These are phyloP conservation scores for Tricholaema leucomelas DNA, from an alignment of 2,113 vertebrate genomes.

Conservation along the genomic window DNA sequence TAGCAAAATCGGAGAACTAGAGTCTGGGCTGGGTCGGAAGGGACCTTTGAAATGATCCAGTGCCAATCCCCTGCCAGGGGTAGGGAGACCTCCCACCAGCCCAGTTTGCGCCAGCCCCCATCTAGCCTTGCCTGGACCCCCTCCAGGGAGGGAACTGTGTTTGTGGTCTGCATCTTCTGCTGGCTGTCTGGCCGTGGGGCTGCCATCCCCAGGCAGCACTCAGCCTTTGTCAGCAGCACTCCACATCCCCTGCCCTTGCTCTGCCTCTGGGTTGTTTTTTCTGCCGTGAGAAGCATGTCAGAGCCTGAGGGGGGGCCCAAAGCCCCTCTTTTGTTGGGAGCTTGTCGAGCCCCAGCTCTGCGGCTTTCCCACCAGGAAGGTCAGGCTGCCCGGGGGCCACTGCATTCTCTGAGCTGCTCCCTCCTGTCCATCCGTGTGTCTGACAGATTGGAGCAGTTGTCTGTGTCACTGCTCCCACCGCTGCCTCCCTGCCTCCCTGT, in stretches of 20 bases:
- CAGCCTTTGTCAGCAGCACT: conserved; percentile 45
- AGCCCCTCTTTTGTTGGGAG: conserved; percentile 77
- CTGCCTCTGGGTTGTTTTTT: conserved; percentile 45
- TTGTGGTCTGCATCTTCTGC: background rate
- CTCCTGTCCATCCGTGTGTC: conserved; percentile 76
- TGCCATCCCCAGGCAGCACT: conserved; percentile 50
- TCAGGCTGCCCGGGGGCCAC: conserved; percentile 75
- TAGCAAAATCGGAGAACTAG: too few species aligned
- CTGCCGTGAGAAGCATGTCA: conserved; percentile 79
- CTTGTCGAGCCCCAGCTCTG: conserved; percentile 75
- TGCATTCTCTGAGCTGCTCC: conserved; percentile 77
- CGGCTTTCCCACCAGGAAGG: conserved; percentile 82
- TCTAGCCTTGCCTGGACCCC: too few species aligned
- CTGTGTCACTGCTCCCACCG: conserved; percentile 71
- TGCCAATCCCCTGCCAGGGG: too few species aligned
- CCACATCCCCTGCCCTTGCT: background rate
- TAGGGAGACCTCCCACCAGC: too few species aligned
- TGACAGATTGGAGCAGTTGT: conserved; percentile 83
- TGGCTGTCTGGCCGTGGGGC: background rate
- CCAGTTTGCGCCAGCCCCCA: too few species aligned
- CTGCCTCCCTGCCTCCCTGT: conserved; percentile 69
- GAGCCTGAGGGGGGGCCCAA: conserved; percentile 72
- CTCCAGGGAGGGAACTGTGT: too few species aligned
- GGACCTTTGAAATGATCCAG: too few species aligned
- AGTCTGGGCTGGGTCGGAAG: too few species aligned